These are phyloP conservation scores for Megalops atlanticus DNA, from an alignment of 2,113 vertebrate species.

Conservation along the genomic window DNA sequence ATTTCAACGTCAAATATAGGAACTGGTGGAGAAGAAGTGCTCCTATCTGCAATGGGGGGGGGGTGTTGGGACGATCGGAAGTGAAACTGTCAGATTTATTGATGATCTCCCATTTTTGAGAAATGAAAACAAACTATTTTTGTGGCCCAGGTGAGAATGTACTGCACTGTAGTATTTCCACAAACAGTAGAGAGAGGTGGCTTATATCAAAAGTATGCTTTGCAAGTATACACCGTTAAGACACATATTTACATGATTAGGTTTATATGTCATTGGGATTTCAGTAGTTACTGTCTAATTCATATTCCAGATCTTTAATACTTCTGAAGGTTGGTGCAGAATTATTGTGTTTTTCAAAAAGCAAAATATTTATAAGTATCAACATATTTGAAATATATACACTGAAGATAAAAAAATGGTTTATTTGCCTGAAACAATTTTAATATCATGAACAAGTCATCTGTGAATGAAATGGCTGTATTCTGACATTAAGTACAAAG, in stretches of 20 bases:
- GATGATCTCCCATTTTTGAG: not conserved
- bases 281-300: not conserved
- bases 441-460: not conserved
- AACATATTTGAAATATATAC: not conserved
- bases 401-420: too few species aligned
- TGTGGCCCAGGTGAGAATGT: not conserved
- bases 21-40: too few species aligned
- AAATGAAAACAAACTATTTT: not conserved
- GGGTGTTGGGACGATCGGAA: not conserved
- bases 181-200: not conserved
- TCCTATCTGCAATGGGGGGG: too few species aligned
- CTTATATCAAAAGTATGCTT: not conserved
- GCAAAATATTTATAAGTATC: not conserved
- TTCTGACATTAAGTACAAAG: constrained; percentile 7
- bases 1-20: too few species aligned
- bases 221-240: not conserved
- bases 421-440: too few species aligned
- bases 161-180: not conserved
- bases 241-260: not conserved
- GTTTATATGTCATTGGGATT: not conserved
- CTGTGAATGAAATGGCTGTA: not conserved
- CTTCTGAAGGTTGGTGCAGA: not conserved
- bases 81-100: not conserved
- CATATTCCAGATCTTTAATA: not conserved
- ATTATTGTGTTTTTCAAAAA: not conserved